A percentile compares a stretch with the other conserved stretches of the same genome.
These are phyloP conservation scores for Plusia festucae DNA, from an alignment of 2,888 invertebrate species.

Conservation along the genomic window DNA sequence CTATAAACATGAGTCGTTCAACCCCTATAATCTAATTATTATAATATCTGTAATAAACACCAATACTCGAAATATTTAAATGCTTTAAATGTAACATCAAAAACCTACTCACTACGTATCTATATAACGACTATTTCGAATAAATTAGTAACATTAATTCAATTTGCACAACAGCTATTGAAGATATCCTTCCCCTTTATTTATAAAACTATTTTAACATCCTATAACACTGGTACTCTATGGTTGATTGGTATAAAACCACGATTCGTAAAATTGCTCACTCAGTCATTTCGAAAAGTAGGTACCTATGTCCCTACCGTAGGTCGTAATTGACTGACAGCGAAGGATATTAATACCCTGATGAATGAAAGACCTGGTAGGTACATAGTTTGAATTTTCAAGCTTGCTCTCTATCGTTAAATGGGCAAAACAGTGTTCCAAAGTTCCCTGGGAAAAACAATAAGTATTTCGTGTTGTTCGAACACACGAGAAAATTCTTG, in stretches of 20 bases:
- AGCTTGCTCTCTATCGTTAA: no score
- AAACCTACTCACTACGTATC: background rate
- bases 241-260: no score
- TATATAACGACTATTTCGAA: conserved; percentile 3
- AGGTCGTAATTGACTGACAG: background rate
- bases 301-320: background rate
- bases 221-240: background rate
- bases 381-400: no score
- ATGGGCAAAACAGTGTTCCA: no score
- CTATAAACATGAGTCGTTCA: background rate
- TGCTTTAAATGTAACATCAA: background rate
- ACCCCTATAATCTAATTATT: background rate
- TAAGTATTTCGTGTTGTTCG: no score
- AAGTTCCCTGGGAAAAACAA: no score
- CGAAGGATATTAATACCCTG: no score
- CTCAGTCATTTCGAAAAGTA: no score
- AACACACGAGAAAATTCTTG: no score
- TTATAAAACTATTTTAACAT: background rate
- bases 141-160: conserved; percentile 5
- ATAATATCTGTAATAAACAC: background rate
- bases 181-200: background rate
- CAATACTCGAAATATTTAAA: conserved; percentile 7
- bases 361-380: no score
- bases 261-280: no score
- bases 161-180: conserved; percentile 3